A percentile compares a stretch with the other conserved stretches of the same genome.
Evolutionary conservation across 2,113 vertebrate genomes (phyloP).

Genomic region (Mobula birostris): DNA sequence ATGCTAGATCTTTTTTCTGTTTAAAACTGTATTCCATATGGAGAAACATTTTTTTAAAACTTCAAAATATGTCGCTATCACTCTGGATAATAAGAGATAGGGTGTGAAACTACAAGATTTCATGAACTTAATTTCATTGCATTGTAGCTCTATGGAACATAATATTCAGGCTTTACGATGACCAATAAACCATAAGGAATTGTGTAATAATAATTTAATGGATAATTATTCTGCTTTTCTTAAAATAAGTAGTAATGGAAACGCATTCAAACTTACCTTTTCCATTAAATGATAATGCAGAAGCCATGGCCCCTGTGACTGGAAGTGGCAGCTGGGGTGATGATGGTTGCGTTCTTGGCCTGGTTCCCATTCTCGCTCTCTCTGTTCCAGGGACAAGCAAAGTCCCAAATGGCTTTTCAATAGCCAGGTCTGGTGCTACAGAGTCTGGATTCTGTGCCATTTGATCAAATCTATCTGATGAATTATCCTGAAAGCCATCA

Average conservation of each 20-base stretch:
- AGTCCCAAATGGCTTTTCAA: slow-evolving; percentile 73
- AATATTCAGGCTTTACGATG: neutral
- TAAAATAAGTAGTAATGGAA: neutral
- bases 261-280: slow-evolving; percentile 64
- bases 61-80: neutral
- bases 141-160: neutral
- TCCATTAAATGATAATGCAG: slow-evolving; percentile 66
- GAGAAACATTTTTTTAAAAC: neutral
- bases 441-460: slow-evolving; percentile 74
- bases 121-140: neutral
- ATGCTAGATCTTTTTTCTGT: neutral
- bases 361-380: slow-evolving; percentile 87
- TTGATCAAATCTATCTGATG: slow-evolving; percentile 75
- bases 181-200: neutral
- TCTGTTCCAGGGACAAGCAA: slow-evolving; percentile 79
- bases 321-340: slow-evolving; percentile 64
- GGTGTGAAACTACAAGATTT: too few relatives aligned
- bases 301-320: slow-evolving; percentile 67
- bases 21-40: neutral
- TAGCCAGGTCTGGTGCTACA: slow-evolving; percentile 78
- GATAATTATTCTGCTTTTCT: neutral
- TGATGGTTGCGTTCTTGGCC: slow-evolving; percentile 70
- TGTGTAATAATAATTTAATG: neutral
- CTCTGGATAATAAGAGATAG: neutral
- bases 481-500: slow-evolving; percentile 78